Conservation (phyloP, 2,888 invertebrate genomes). For the Lochmaea crataegi region DNA sequence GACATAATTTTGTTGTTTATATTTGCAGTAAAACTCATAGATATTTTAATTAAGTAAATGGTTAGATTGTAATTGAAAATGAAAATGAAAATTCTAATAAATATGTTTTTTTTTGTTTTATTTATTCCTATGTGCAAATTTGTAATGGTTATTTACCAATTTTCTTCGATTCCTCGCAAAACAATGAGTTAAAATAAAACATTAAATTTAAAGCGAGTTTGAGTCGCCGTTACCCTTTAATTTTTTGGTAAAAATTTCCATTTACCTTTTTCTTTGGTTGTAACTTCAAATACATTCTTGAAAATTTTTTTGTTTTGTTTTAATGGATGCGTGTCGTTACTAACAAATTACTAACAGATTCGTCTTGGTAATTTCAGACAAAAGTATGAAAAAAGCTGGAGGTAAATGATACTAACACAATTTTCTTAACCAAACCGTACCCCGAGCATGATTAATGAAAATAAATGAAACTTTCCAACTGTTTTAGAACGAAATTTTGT, state of each 20-base stretch:
- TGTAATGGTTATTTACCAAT: too few relatives aligned
- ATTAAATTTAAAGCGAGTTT: too few relatives aligned
- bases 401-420: conserved; percentile 67
- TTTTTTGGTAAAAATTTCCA: neutral
- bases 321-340: conserved; percentile 2
- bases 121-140: too few relatives aligned
- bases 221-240: too few relatives aligned
- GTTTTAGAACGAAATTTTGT: neutral
- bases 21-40: too few relatives aligned
- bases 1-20: too few relatives aligned
- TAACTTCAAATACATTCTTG: conserved; percentile 1
- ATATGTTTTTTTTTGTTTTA: too few relatives aligned
- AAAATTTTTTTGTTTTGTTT: neutral
- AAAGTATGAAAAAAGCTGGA: conserved; percentile 82
- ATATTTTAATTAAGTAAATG: too few relatives aligned
- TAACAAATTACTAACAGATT: conserved; percentile 25
- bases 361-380: conserved; percentile 70
- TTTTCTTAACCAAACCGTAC: conserved; percentile 40
- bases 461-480: conserved; percentile 31
- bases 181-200: too few relatives aligned
- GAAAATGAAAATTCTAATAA: too few relatives aligned
- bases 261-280: neutral
- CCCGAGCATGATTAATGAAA: conserved; percentile 47
- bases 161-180: too few relatives aligned
- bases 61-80: too few relatives aligned